Percentiles rank a stretch among this genome's conserved stretches.
phyloP scores from a whole-genome alignment of 2,113 vertebrate genomes.

The Peromyscus leucopus region DNA sequence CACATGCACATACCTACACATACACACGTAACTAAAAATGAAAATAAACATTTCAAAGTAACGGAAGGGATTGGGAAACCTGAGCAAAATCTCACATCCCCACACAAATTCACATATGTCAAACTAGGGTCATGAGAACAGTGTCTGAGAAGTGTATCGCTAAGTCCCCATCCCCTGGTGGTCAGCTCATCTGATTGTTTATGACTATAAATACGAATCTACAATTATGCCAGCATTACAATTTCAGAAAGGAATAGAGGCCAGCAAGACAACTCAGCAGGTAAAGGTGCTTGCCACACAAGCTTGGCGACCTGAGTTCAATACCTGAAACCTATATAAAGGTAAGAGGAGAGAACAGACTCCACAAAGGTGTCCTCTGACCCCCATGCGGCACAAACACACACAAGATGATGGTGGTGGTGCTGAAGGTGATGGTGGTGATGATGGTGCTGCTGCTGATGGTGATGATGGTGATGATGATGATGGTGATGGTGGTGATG shows the following conservation, averaged over 20 bases:
- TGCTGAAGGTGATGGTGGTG: background rate
- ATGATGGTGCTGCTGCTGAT: background rate
- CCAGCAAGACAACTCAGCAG: background rate
- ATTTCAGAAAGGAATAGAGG: background rate
- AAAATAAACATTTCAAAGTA: background rate
- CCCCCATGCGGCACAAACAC: background rate
- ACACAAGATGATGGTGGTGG: accelerated
- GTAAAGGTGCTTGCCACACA: background rate
- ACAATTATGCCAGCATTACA: background rate
- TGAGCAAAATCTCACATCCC: background rate
- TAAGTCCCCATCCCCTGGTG: background rate
- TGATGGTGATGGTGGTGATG: no score
- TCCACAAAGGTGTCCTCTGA: background rate
- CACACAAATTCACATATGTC: accelerated
- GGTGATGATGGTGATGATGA: no score
- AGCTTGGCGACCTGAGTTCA: background rate
- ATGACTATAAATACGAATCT: background rate
- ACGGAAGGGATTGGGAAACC: background rate
- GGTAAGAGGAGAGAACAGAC: background rate
- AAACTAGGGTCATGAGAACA: background rate
- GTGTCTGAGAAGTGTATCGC: background rate
- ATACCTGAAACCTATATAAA: background rate
- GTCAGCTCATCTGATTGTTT: background rate
- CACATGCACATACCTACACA: background rate
- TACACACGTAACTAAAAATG: background rate